Conservation (phyloP, 1,140 invertebrate species). For the Brachionus manjavacas region DNA sequence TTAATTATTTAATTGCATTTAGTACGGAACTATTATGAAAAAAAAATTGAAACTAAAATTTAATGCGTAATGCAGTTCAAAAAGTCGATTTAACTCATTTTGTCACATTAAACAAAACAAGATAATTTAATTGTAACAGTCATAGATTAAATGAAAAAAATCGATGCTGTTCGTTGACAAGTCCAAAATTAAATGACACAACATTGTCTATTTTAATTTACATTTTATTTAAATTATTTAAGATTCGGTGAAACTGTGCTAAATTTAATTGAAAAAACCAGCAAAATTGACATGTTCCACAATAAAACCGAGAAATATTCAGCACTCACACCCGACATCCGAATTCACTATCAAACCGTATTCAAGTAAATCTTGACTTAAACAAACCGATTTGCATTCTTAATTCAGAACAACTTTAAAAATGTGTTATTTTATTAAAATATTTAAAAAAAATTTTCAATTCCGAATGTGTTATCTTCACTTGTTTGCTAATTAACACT, state of each 20-base stretch:
- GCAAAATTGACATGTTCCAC: constrained; percentile 39
- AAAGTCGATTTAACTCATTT: neutral
- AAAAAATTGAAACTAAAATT: neutral
- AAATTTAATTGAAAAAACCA: constrained; percentile 38
- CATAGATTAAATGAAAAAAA: neutral
- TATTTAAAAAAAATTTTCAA: neutral
- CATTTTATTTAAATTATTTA: neutral
- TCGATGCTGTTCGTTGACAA: neutral
- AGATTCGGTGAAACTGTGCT: constrained; percentile 41
- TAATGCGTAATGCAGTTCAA: neutral
- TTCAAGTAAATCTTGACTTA: constrained; percentile 41
- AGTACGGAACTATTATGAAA: neutral
- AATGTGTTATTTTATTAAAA: constrained; percentile 15
- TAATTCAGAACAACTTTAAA: neutral
- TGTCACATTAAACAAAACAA: neutral
- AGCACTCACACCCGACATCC: constrained; percentile 31
- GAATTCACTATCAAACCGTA: constrained; percentile 41
- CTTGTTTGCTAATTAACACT: constrained; percentile 41
- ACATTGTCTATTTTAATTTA: neutral
- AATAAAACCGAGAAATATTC: constrained; percentile 42
- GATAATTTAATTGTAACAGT: neutral
- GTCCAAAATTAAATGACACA: neutral
- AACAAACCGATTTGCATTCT: neutral
- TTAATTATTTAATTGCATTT: neutral
- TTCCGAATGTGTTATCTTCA: neutral